Conservation (phyloP, 2,888 invertebrate species). For the Ichneumoninae sp. region DNA sequence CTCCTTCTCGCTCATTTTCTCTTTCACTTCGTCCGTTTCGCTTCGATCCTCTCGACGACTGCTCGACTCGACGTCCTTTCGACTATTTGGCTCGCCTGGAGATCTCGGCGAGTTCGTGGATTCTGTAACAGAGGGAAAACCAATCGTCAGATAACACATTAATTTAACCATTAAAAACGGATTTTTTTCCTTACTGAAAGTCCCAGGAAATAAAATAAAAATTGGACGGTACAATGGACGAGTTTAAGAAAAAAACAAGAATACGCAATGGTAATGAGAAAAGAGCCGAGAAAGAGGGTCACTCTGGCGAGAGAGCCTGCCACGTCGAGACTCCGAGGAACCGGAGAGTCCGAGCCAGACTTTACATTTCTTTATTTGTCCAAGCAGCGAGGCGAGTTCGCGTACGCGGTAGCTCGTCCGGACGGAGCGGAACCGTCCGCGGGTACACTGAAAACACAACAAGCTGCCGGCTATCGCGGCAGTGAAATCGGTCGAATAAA, state of each 20-base stretch:
- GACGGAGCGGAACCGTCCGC: constrained; percentile 9
- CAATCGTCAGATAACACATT: background rate
- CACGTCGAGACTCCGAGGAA: constrained; percentile 29
- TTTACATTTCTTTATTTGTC: constrained; percentile 74
- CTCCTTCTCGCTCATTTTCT: constrained; percentile 51
- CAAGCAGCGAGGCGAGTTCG: constrained; percentile 62
- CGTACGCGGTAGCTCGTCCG: constrained; percentile 20
- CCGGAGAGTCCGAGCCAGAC: constrained; percentile 69
- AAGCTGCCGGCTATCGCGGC: constrained; percentile 31
- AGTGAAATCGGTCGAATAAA: constrained; percentile 23
- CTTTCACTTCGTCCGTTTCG: constrained; percentile 61
- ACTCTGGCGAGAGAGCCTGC: constrained; percentile 43
- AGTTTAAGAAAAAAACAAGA: background rate
- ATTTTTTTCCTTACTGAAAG: background rate
- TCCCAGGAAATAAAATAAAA: background rate
- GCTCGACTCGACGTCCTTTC: constrained; percentile 71
- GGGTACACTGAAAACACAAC: constrained; percentile 40
- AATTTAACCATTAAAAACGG: background rate
- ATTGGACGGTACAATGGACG: background rate
- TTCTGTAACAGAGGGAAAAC: background rate
- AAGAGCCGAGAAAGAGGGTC: constrained; percentile 40
- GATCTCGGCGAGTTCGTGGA: constrained; percentile 22
- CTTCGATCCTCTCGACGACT: constrained; percentile 71
- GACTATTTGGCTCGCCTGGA: constrained; percentile 29
- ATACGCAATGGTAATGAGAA: constrained; percentile 31